Evolutionary conservation across 2,888 invertebrate species (phyloP), one percentile per base, ranked within the genome.

Genomic region (Polyploca ridens): DNA sequence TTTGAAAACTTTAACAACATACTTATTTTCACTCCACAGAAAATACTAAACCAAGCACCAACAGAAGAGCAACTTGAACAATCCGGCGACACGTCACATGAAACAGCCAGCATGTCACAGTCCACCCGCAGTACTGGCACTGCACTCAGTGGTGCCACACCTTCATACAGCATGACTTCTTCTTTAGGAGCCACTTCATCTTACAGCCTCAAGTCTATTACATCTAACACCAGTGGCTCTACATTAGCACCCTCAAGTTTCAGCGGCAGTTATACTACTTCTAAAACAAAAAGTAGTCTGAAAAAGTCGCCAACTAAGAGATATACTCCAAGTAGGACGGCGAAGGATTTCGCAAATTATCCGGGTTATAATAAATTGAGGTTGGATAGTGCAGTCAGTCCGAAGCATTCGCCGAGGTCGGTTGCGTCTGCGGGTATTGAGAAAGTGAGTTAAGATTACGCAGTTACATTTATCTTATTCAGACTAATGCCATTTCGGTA

Each of bases 321-420:
- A 66, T 93, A 91, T 68, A 86, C 89, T 1, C 90, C 92, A 1
- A 85, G 85, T 58, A 83, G 86, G 16, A 73, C 83, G 0, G 78
- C 78, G 19, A 93, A 90, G 67, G 93, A 93, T 67, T 77, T 84
- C 64, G 77, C 87, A 0, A 90, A 80, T 71, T 89, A 87, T 69
- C 89, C 87, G 13, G 94, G 94, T 3, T 94, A 94, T 74, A 94
- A 94, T 71, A 94, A 94, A 66, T 70, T 94, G 70, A 88, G 94
- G 63, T 70, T 94, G 69, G 94, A 94, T 67, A 94, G 94, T 68
- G 94, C 94, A 33, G 82, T 90, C 13, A 94, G 94, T 69, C 94
- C 94, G 2, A 94, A 94, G 64, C 94, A 94, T 72, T 90, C 90
- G 0, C 93, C 94, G 0, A 84, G 89, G 66, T 77, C 87, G 0